Conservation (phyloP, 2,113 vertebrate genomes). For the Coturnix japonica region DNA sequence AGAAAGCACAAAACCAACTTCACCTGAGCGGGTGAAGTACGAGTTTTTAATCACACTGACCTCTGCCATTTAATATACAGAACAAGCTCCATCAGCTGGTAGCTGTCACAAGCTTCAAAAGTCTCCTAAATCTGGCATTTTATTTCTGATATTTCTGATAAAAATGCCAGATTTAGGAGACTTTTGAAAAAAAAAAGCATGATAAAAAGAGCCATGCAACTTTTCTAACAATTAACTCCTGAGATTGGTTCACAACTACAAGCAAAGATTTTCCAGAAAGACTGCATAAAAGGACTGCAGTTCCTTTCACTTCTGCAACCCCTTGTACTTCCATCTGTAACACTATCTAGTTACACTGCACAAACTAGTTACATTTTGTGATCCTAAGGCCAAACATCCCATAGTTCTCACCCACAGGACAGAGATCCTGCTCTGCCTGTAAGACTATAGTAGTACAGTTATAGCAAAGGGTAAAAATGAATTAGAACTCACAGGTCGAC, state of each 20-base stretch:
- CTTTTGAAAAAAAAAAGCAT: no score
- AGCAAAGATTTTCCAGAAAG: neutral
- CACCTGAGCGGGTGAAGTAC: neutral
- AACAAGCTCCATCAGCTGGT: neutral
- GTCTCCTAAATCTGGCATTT: neutral
- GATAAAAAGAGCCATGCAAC: neutral
- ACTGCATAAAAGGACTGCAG: neutral
- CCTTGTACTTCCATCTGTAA: neutral
- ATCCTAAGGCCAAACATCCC: neutral
- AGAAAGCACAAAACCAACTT: neutral
- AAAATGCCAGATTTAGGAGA: no score
- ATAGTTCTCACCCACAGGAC: neutral
- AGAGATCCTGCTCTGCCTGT: neutral
- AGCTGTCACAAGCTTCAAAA: neutral
- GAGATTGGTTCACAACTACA: neutral
- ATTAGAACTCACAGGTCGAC: conserved; percentile 87
- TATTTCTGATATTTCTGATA: neutral
- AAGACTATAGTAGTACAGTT: neutral
- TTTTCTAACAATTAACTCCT: neutral
- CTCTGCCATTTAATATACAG: neutral
- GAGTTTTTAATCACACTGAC: neutral
- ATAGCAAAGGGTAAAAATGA: neutral
- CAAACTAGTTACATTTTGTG: neutral
- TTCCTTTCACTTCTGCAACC: neutral
- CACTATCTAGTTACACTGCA: neutral